These are phyloP conservation scores for Amyelois transitella DNA, from an alignment of 1,140 invertebrate species.

Conservation along the genomic window DNA sequence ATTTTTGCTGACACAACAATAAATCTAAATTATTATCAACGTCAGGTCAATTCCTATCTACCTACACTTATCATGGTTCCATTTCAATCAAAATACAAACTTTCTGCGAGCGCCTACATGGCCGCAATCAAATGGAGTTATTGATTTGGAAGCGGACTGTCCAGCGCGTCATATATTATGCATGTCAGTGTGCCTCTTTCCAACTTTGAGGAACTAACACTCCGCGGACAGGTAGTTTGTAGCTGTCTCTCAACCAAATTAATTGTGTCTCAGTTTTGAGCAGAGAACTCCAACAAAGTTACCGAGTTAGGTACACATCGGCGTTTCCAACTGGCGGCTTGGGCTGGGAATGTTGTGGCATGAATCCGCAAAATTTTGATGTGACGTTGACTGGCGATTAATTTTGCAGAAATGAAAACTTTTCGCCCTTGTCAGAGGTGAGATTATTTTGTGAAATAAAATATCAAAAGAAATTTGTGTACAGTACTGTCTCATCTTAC, in stretches of 20 bases:
- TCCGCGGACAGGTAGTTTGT: slow-evolving; percentile 56
- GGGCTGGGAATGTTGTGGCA: slow-evolving; percentile 29
- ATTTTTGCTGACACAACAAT: no score
- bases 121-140: background rate
- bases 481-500: no score
- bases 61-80: no score
- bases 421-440: slow-evolving; percentile 4
- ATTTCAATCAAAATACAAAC: no score
- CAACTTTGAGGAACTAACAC: slow-evolving; percentile 46
- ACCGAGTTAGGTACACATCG: slow-evolving; percentile 42
- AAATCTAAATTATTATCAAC: no score
- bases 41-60: no score
- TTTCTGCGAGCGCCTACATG: no score
- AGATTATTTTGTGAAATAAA: background rate
- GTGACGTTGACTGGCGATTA: slow-evolving; percentile 23
- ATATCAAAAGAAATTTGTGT: no score
- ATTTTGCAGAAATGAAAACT: slow-evolving; percentile 20
- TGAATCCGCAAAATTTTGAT: slow-evolving; percentile 33
- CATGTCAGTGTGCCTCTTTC: slow-evolving; percentile 16
- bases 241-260: slow-evolving; percentile 65
- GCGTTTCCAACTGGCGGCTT: slow-evolving; percentile 20
- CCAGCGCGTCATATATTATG: background rate
- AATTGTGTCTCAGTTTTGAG: slow-evolving; percentile 60
- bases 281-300: slow-evolving; percentile 50
- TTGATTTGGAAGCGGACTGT: background rate